A percentile compares a stretch with the other conserved stretches of the same genome.
These are phyloP conservation scores for Microplitis demolitor DNA, from an alignment of 1,140 invertebrate species.

Conservation along the genomic window DNA sequence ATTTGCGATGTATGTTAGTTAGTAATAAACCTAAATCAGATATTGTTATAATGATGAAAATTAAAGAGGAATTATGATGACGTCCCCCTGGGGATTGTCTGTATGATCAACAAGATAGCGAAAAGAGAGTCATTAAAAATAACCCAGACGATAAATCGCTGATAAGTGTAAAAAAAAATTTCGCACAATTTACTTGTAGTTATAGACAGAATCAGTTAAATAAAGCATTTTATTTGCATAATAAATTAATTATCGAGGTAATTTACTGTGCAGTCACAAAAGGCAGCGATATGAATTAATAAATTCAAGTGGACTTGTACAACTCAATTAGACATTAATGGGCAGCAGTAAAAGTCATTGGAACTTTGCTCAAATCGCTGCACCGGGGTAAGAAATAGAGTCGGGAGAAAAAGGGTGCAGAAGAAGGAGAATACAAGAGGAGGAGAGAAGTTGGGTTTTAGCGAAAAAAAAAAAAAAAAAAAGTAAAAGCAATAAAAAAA, in stretches of 20 bases:
- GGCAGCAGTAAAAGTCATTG: background rate
- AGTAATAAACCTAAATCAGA: slow-evolving; percentile 1
- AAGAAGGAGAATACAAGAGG: background rate
- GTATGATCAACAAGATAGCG: background rate
- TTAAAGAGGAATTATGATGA: slow-evolving; percentile 26
- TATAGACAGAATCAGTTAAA: background rate
- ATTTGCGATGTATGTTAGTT: background rate
- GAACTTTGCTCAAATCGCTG: no score
- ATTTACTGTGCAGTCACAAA: background rate
- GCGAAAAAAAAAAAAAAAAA: slow-evolving; percentile 7
- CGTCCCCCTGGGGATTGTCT: background rate
- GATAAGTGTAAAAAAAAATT: background rate
- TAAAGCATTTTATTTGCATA: background rate
- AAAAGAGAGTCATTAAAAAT: background rate
- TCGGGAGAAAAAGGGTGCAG: background rate
- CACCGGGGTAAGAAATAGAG: background rate
- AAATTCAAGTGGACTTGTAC: slow-evolving; percentile 7
- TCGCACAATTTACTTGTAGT: background rate
- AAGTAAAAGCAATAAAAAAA: no score
- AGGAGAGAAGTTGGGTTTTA: slow-evolving; percentile 13
- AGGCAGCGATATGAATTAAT: background rate
- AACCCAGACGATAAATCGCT: background rate
- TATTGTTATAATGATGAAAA: slow-evolving; percentile 22
- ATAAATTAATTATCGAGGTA: background rate
- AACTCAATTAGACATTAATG: slow-evolving; percentile 8